Evolutionary conservation across 2,113 vertebrate genomes (phyloP), one percentile per base, ranked within the genome.

Genomic region (Tetraodon nigroviridis): DNA sequence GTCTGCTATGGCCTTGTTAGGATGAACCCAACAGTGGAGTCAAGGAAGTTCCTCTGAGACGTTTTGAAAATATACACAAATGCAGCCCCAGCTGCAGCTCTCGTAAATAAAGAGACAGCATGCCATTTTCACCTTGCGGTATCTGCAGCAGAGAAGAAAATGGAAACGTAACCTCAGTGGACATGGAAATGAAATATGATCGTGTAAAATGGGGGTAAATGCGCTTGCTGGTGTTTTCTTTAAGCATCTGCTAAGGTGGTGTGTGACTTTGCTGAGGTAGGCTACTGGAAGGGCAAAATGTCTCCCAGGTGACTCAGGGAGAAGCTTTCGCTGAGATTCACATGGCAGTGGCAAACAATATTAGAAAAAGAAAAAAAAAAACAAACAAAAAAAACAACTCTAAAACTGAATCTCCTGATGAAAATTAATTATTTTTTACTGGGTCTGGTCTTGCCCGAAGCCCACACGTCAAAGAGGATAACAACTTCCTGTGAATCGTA

Each of bases 151-250:
- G 72, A 60, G 70, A 76, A 74, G 72, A 67, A 80, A 83, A 83
- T 66, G 72, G 73, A 73, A 71, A 77, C 67, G 75, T 77, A 83
- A 64, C 83, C 84, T 86, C 81, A 47, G 80, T 71, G 79, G 80
- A 84, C 67, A 13, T 37, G 22, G 46, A 82, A 79, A 84, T 88
- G 87, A 86, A 87, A 87, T 84, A 85, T 85, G 82, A 76, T 84
- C 65, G 80, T 85, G 80, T 81, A 79, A 82, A 85, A 81, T 69
- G 80, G 75, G 79, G 86, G 83, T 87, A 87, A 87, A 86, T 80
- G 81, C 75, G 24, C 76, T 84, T 62, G 67, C 79, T 69, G 74
- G 79, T 78, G 80, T 81, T 85, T 88, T 84, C 79, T 85, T 85
- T 71, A 84, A 89, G 77, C 81, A 84, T 84, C 81, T 83, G 82